Base-by-base conservation (phyloP, 2,888 invertebrate species). In the Trachelus troglodyta region DNA sequence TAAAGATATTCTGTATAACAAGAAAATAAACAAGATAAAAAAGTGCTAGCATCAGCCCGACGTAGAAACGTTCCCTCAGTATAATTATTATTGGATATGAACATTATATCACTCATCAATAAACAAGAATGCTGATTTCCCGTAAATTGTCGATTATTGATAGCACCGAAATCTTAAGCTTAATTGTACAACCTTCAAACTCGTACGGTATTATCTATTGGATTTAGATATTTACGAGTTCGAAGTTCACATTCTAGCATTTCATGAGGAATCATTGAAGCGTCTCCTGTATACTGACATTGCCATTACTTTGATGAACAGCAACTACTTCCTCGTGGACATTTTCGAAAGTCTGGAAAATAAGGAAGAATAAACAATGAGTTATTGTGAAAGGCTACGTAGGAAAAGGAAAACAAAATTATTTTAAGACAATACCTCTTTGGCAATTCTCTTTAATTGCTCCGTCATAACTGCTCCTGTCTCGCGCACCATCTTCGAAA, bases 401-500 rank as follows among this genome's bases (percentile, higher is more conserved):
- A 56, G 23, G 9, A 23, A 73, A 74, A 40, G 35, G 12, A 69
- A 4, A 69, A 34, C 34, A 73, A 76, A 76, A 23, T 33, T 68
- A 78, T 75, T 80, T 15, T 73, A 12, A 56, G 23, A 23, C 23
- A 56, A 23, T 80, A 88, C 89, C 85, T 92, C 90, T 80, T 92
- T 89, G 37, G 94, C 93, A 76, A 93, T 90, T 82, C 90, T 91
- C 69, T 91, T 92, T 9, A 94, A 88, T n/a, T 91, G 87, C 35
- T 93, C 93, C 1, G 92, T 89, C 92, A 94, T 94, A 80, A 92
- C 92, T 35, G 93, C 93, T 82, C 95, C 95, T 79, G 95, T 95
- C 89, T 95, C 94, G 80, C 94, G 93, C 1, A 96, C 95, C 95
- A 96, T 95, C 85, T 94, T 94, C 3, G 93, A 92, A 77, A 96